phyloP scores from a whole-genome alignment of 2,888 invertebrate species.

The Drosophila quasianomalipes region DNA sequence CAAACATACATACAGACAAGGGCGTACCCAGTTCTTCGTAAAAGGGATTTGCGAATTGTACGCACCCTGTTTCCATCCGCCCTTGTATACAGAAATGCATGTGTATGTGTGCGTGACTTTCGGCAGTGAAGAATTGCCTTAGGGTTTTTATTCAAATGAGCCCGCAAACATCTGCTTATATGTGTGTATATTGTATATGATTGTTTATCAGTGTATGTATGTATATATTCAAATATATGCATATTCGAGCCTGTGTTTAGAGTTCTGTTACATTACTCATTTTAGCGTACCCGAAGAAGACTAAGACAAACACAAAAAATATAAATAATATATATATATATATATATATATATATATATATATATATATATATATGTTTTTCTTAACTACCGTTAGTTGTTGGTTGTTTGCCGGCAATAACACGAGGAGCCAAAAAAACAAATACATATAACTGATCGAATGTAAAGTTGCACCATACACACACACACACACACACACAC shows the following conservation, averaged over 20 bases:
- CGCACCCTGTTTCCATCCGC: neutral
- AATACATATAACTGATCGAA: constrained; percentile 9
- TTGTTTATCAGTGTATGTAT: neutral
- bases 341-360: neutral
- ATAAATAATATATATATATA: neutral
- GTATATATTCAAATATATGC: neutral
- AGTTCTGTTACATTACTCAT: neutral
- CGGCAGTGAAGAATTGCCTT: constrained; percentile 1
- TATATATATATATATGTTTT: neutral
- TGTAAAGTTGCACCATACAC: constrained; percentile 3
- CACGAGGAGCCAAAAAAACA: neutral
- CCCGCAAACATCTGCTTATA: neutral
- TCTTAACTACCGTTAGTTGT: neutral
- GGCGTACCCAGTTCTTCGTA: neutral
- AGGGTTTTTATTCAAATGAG: neutral
- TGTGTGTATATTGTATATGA: neutral
- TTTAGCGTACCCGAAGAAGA: neutral
- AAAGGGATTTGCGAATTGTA: neutral
- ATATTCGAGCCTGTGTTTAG: neutral
- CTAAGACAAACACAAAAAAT: neutral
- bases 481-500: neutral
- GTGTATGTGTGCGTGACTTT: neutral
- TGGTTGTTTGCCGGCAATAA: constrained; percentile 20
- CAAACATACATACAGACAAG: neutral
- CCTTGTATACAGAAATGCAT: neutral